Evolutionary conservation across 37 sponge, comb jelly and placozoan species (phyloP), one percentile per base, ranked within the genome.

Genomic region (Aplysina aerophoba): DNA sequence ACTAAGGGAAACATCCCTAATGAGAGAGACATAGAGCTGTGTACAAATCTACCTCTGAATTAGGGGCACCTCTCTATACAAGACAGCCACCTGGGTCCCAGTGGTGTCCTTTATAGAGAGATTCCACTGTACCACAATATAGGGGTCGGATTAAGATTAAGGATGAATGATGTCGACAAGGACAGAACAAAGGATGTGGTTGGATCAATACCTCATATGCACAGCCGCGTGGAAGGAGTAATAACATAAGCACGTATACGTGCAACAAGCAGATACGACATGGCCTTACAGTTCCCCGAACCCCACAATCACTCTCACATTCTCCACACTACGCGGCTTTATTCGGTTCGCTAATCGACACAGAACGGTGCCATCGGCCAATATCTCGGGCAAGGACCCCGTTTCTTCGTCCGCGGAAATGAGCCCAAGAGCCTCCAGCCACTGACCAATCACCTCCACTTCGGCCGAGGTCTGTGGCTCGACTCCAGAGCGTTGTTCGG

Each of bases 331-430:
- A 20, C 90, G 88, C 27, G 95, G 92, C 60, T 80, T 87, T 17
- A 95, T 85, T 33, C 83, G 77, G 79, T 95, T 95, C n/a, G 90
- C 90, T 33, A 95, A 87, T 58, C 91, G 88, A 62, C 95, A 95
- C 17, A 95, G 88, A 15, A 85, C 53, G 37, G 89, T 73, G 14
- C 95, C 95, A 80, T 95, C 90, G 35, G 85, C 63, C 40, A 95
- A 81, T 30, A 81, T 77, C 31, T 89, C 86, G 6, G 40, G 39
- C 24, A 93, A 31, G 31, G 69, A 34, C 11, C 35, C 85, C 20
- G 78, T 75, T 17, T 85, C 86, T 12, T 62, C 82, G 13, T 87
- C 86, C 4, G 38, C 61, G 35, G 85, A 81, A 19, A 81, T 58
- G 40, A 93, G 79, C 0, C 90, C 91, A 34, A 90, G 73, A 16